These are phyloP conservation scores for Elysia chlorotica DNA, from an alignment of 1,140 invertebrate genomes.

Conservation along the genomic window DNA sequence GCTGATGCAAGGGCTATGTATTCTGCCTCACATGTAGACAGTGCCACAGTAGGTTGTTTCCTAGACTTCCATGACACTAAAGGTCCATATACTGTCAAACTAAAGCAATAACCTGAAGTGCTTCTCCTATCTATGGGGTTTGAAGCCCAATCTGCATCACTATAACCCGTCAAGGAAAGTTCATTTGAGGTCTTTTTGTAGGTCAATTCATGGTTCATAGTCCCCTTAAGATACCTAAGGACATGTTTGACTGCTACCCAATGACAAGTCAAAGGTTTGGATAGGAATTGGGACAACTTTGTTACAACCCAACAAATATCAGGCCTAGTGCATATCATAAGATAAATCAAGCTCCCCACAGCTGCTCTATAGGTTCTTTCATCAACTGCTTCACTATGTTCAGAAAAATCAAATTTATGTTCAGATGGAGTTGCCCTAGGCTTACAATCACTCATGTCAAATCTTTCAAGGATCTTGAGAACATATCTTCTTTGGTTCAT, in stretches of 20 bases:
- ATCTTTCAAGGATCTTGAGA: conserved; percentile 12
- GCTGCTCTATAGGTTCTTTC: conserved; percentile 14
- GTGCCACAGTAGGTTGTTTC: conserved; percentile 63
- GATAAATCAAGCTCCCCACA: conserved; percentile 26
- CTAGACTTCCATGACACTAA: conserved; percentile 51
- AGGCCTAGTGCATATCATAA: conserved; percentile 24
- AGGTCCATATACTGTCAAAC: conserved; percentile 4
- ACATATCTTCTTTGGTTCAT: conserved; percentile 22
- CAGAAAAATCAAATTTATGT: conserved; percentile 6
- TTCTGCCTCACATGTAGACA: conserved; percentile 62
- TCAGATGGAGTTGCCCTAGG: conserved; percentile 19
- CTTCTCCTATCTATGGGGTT: conserved; percentile 14
- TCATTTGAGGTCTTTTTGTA: conserved; percentile 24
- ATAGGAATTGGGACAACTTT: conserved; percentile 25
- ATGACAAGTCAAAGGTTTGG: conserved; percentile 7
- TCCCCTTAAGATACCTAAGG: conserved; percentile 24
- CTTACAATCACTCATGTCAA: conserved; percentile 25
- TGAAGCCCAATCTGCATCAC: conserved; percentile 22
- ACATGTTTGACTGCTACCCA: conserved; percentile 24
- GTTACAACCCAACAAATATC: conserved; percentile 21
- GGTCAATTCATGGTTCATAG: conserved; percentile 16
- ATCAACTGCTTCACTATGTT: conserved; percentile 15
- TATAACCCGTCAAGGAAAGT: conserved; percentile 15
- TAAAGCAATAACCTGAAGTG: conserved; percentile 12
- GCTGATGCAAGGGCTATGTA: conserved; percentile 38